These are phyloP conservation scores for Carduelis carduelis DNA, from an alignment of 2,797 vertebrate species.

Conservation along the genomic window DNA sequence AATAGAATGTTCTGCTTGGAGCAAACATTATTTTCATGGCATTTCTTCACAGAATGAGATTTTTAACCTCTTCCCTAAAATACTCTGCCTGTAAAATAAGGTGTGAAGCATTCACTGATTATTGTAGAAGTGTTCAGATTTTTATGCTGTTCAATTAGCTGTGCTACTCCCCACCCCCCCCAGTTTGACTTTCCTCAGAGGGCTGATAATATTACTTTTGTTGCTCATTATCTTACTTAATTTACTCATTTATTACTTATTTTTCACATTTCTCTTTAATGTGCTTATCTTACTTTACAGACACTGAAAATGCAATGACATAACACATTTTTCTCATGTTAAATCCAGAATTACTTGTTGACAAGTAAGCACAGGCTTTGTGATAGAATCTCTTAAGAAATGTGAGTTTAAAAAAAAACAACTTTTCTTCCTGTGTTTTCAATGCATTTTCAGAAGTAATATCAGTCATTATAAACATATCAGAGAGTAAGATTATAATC, in stretches of 20 bases:
- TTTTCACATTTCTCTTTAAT: not conserved
- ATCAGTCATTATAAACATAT: not conserved
- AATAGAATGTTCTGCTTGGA: not conserved
- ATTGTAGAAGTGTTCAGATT: not conserved
- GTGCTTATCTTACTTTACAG: not conserved
- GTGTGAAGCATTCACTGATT: not conserved
- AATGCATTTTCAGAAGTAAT: not conserved
- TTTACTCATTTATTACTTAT: not conserved
- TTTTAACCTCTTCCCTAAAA: not conserved
- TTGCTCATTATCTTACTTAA: not conserved
- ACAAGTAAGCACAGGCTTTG: not conserved
- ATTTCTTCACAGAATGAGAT: not conserved
- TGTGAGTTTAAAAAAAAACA: fast-evolving
- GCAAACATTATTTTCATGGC: not conserved
- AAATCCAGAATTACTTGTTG: not conserved
- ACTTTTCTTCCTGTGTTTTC: not conserved
- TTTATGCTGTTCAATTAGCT: not conserved
- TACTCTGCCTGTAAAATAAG: not conserved
- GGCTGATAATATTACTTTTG: not conserved
- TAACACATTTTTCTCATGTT: not conserved
- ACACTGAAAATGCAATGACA: not conserved
- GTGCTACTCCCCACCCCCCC: not conserved
- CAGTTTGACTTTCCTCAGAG: not conserved
- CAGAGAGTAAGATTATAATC: not conserved
- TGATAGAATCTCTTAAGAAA: not conserved